Evolutionary conservation across 2,113 vertebrate genomes (phyloP), one percentile per base, ranked within the genome.

Genomic region (Stomatorhinus ivindoensis): DNA sequence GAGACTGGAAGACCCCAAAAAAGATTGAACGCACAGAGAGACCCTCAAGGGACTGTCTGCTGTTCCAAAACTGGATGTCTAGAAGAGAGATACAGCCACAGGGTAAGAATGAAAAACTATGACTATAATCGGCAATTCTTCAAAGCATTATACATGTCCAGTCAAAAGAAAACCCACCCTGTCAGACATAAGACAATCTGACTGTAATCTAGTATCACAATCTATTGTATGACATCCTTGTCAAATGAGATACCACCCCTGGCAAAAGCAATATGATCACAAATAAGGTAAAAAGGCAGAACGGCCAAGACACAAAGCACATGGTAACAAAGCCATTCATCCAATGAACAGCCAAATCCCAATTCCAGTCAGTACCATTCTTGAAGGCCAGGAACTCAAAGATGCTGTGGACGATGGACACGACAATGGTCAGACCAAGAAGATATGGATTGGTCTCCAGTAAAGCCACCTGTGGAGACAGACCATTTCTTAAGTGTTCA

Each of bases 1-100:
- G 94, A 0, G 98, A 99, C 95, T 99, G 98, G 93, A 99, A 99
- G 0, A 99, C 98, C 0, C 98, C 97, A 0, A 99, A 99, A 92
- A 97, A 97, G 55, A 99, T 98, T 0, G 98, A 99, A 84, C 98
- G 97, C 86, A 99, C 98, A 0, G 98, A 99, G 3, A 99, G 95
- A 0, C 98, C 98, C 91, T 99, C 98, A 51, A 99, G 93, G n/a
- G 98, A 99, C 89, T 99, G 98, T 31, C 98, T 95, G 92, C 98
- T 99, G 93, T 98, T 99, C 98, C 98, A 99, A 93, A 99, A 99
- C 94, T 99, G 98, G 95, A 99, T 99, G 76, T 99, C 98, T 99
- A 93, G 9, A 44, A 31, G 27, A 10, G 42, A 27, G 73, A 39
- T 44, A 55, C 48, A 89, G 17, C 55, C 53, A 87, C 51, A 27